Percentiles rank a stretch among this genome's conserved stretches.
Evolutionary conservation across 53 echinoderm and acorn worm genomes (phyloP).

Genomic region (Henricia sp.): DNA sequence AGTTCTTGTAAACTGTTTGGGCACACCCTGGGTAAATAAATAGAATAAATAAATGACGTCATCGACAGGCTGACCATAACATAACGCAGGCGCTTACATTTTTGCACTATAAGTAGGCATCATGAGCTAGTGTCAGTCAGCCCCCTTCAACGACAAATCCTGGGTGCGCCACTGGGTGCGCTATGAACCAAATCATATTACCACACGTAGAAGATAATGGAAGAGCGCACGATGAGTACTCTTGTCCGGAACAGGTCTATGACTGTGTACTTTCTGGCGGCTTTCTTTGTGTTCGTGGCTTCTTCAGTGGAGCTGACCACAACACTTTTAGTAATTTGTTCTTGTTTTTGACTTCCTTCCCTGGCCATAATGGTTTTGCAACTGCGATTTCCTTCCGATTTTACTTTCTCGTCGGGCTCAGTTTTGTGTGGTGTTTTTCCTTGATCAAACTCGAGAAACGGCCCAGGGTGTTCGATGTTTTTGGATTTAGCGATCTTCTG

Average conservation of each 20-base stretch:
- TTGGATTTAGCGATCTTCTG: constrained; percentile 43
- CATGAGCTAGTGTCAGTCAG: neutral
- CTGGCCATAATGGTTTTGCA: neutral
- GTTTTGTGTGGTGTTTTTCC: too few species aligned
- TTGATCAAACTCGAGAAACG: neutral
- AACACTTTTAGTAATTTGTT: neutral
- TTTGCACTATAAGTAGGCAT: neutral
- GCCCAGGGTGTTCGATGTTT: neutral
- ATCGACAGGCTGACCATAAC: neutral
- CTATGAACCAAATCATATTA: neutral
- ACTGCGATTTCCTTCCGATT: neutral
- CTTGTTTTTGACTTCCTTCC: neutral
- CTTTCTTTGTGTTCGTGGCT: neutral
- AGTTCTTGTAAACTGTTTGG: too few species aligned
- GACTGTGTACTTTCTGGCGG: constrained; percentile 4
- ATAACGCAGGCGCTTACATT: neutral
- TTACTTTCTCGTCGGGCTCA: neutral
- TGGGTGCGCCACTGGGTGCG: neutral
- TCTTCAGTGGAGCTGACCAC: neutral
- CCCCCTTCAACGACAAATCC: neutral
- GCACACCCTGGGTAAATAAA: too few species aligned
- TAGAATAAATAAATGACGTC: too few species aligned
- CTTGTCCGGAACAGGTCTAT: constrained; percentile 17
- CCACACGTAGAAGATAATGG: constrained; percentile 1
- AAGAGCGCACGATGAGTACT: constrained; percentile 5